A percentile compares a stretch with the other conserved stretches of the same genome.
phyloP scores from a whole-genome alignment of 2,113 vertebrate genomes.

The Boleophthalmus pectinirostris region DNA sequence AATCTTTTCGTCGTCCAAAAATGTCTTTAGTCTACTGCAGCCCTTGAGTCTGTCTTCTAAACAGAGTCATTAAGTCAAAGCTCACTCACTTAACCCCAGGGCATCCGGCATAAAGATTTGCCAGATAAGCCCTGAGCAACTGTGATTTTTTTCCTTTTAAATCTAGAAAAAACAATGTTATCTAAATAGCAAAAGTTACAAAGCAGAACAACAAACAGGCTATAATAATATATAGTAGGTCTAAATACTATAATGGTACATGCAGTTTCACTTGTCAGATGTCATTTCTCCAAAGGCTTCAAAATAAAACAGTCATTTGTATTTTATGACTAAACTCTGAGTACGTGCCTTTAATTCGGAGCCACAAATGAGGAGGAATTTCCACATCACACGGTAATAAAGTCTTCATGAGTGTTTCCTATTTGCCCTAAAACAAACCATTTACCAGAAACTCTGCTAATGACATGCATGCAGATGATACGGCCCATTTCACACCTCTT shows the following conservation, averaged over 20 bases:
- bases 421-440: not conserved
- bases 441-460: constrained; percentile 4
- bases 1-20: no score
- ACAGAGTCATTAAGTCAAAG: no score
- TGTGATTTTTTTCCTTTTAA: no score
- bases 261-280: not conserved
- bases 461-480: not conserved
- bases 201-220: not conserved
- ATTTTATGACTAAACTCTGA: not conserved
- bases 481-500: constrained; percentile 4
- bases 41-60: no score
- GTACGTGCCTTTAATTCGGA: not conserved
- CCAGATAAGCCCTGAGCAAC: no score
- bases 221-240: not conserved
- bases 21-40: no score
- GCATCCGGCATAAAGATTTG: no score
- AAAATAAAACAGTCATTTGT: not conserved
- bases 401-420: not conserved
- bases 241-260: not conserved
- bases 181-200: not conserved
- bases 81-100: no score
- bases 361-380: not conserved
- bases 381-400: not conserved
- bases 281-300: not conserved
- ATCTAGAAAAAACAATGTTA: no score